A percentile compares a stretch with the other conserved stretches of the same genome.
Evolutionary conservation across 1,140 invertebrate genomes (phyloP).

Genomic region (Solenopsis invicta): DNA sequence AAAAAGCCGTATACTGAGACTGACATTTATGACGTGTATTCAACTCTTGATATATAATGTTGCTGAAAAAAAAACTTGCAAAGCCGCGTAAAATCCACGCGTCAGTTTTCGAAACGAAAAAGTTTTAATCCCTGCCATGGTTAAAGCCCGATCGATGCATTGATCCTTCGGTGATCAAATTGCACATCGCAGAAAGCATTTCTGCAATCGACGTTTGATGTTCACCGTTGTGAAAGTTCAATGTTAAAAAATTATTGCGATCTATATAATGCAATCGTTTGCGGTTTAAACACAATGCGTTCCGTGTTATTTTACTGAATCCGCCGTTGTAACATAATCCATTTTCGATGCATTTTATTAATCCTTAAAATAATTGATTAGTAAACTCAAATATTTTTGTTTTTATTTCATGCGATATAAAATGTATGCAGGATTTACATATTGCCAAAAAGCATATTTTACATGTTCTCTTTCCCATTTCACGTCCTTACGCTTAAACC

Average conservation of each 20-base stretch:
- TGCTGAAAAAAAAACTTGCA: conserved; percentile 27
- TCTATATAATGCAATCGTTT: neutral
- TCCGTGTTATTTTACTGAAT: conserved; percentile 3
- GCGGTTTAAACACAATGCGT: conserved; percentile 9
- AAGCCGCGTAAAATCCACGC: conserved; percentile 55
- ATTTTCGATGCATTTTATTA: conserved; percentile 9
- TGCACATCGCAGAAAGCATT: conserved; percentile 48
- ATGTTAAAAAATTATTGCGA: conserved; percentile 44
- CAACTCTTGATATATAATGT: conserved; percentile 61
- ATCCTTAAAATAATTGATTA: conserved; percentile 28
- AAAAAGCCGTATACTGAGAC: conserved; percentile 47
- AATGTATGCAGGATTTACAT: neutral
- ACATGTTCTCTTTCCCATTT: conserved; percentile 2
- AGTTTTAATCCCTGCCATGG: conserved; percentile 57
- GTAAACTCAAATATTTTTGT: conserved; percentile 7
- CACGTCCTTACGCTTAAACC: neutral
- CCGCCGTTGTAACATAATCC: conserved; percentile 14
- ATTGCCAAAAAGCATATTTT: neutral
- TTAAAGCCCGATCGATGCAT: conserved; percentile 48
- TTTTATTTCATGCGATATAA: neutral
- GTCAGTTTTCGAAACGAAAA: conserved; percentile 56
- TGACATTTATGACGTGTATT: conserved; percentile 61
- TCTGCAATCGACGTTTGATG: conserved; percentile 40
- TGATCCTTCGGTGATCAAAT: conserved; percentile 60
- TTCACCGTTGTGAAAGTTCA: conserved; percentile 4